Percentiles rank a stretch among this genome's conserved stretches.
phyloP scores from a whole-genome alignment of 2,888 invertebrate genomes.

The Tiliacea citrago region DNA sequence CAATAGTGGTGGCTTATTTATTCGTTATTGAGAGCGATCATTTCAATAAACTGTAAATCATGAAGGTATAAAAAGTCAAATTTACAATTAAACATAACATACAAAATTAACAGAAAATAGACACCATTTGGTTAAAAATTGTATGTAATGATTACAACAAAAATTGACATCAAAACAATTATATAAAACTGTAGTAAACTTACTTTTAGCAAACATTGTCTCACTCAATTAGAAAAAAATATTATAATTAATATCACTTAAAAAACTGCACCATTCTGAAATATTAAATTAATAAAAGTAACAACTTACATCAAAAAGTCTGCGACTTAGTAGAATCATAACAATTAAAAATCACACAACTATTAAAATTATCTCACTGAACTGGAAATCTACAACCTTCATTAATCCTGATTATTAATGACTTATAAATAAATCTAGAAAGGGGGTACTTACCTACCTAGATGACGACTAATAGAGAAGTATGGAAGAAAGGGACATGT shows the following conservation, averaged over 20 bases:
- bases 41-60: conserved; percentile 24
- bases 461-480: too few relatives aligned
- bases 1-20: conserved; percentile 4
- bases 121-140: background rate
- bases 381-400: conserved; percentile 19
- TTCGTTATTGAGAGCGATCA: conserved; percentile 37
- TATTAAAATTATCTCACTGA: conserved; percentile 7
- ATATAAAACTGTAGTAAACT: background rate
- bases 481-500: too few relatives aligned
- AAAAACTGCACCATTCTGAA: conserved; percentile 35
- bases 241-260: conserved; percentile 49
- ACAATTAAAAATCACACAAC: conserved; percentile 9
- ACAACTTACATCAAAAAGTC: conserved; percentile 28
- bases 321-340: conserved; percentile 21
- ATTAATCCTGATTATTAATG: background rate
- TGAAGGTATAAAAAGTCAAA: background rate
- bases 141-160: conserved; percentile 20
- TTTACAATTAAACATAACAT: background rate
- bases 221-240: conserved; percentile 17
- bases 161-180: background rate
- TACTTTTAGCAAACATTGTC: conserved; percentile 7
- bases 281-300: conserved; percentile 18
- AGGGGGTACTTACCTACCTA: too few relatives aligned
- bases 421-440: conserved; percentile 27
- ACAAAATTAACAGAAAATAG: background rate